These are phyloP conservation scores for Ornithorhynchus anatinus DNA, from an alignment of 2,113 vertebrate genomes.

Conservation along the genomic window DNA sequence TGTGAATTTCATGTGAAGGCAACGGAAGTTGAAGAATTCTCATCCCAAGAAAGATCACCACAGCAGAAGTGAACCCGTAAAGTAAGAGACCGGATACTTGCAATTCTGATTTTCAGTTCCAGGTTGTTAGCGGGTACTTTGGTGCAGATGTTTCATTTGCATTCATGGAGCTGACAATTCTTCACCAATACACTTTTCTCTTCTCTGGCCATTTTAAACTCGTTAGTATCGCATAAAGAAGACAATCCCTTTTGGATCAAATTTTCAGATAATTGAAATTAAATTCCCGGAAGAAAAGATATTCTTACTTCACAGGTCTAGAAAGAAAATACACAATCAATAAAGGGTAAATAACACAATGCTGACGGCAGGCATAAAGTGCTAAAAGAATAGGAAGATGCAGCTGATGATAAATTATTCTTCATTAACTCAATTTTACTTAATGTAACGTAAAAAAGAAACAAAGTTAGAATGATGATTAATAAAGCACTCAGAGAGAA, in stretches of 20 bases:
- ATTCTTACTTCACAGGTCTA: not conserved
- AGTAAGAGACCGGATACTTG: too few relatives aligned
- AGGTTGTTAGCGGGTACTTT: too few relatives aligned
- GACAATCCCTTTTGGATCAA: slow-evolving; percentile 14
- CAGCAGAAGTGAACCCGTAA: too few relatives aligned
- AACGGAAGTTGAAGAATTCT: too few relatives aligned
- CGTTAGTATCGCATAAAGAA: too few relatives aligned
- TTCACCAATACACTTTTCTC: too few relatives aligned
- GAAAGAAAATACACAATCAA: not conserved
- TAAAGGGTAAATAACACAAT: not conserved
- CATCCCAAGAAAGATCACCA: too few relatives aligned
- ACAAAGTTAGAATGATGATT: not conserved
- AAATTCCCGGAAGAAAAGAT: not conserved
- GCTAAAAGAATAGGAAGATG: not conserved
- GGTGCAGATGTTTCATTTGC: too few relatives aligned
- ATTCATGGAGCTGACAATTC: too few relatives aligned
- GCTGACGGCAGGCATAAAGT: not conserved
- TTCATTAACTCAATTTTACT: slow-evolving; percentile 6
- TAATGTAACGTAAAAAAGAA: slow-evolving; percentile 4
- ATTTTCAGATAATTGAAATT: slow-evolving; percentile 32
- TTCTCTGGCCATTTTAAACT: too few relatives aligned
- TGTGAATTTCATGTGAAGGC: too few relatives aligned
- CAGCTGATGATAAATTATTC: not conserved
- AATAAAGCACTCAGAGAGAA: not conserved
- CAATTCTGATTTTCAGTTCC: too few relatives aligned